These are phyloP conservation scores for Callorhinus ursinus DNA, from an alignment of 2,113 vertebrate species.

Conservation along the genomic window DNA sequence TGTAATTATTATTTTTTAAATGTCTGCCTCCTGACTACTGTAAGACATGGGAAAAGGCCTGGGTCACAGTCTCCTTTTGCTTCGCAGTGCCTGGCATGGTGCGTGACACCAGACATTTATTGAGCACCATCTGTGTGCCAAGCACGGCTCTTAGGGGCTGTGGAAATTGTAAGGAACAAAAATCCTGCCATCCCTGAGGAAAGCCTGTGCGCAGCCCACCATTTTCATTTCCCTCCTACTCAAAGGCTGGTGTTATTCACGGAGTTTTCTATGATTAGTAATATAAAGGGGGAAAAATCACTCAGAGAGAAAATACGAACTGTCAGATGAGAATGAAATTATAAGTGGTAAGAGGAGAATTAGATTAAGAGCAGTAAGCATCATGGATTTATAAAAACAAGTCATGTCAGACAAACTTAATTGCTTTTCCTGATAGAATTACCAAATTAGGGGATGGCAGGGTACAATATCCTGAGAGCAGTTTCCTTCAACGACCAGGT, in stretches of 20 bases:
- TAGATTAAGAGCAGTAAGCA: constrained; percentile 83
- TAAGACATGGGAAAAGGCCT: neutral
- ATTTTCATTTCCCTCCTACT: constrained; percentile 13
- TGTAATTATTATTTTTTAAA: constrained; percentile 35
- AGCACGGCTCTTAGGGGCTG: neutral
- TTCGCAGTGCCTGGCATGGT: neutral
- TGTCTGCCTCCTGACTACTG: neutral
- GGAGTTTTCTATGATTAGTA: constrained; percentile 74
- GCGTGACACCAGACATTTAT: neutral
- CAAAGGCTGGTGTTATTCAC: constrained; percentile 31
- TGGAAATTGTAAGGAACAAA: neutral
- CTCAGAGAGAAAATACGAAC: constrained; percentile 81
- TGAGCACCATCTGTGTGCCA: neutral
- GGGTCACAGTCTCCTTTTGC: neutral
- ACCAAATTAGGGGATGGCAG: constrained; percentile 76
- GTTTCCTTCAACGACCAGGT: constrained; percentile 73
- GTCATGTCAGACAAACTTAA: constrained; percentile 83
- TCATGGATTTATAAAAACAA: constrained; percentile 83
- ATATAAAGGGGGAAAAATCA: constrained; percentile 61
- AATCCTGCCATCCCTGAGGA: neutral
- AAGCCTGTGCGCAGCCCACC: neutral
- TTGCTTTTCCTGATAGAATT: constrained; percentile 84
- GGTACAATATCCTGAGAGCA: constrained; percentile 72
- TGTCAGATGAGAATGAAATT: constrained; percentile 83
- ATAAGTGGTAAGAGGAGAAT: constrained; percentile 82